phyloP scores from a whole-genome alignment of 1,140 invertebrate genomes.

The Drosophila varians region DNA sequence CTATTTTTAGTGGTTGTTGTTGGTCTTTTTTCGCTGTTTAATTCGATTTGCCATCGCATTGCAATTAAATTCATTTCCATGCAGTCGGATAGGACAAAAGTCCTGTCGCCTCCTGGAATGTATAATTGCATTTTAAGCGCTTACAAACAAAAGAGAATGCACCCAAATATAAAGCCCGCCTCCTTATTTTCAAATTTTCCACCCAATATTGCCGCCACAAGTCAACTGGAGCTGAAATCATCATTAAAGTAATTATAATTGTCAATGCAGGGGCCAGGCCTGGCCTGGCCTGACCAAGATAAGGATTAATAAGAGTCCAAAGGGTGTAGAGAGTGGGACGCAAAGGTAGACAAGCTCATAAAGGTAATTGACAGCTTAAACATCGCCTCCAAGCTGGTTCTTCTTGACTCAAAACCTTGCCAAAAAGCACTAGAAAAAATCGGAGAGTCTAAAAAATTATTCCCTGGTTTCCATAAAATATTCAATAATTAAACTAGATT shows the following conservation, averaged over 20 bases:
- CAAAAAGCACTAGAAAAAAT: not conserved
- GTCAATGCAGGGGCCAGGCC: constrained; percentile 36
- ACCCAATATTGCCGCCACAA: not conserved
- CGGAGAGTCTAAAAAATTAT: no score
- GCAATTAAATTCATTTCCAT: constrained; percentile 67
- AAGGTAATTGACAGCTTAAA: constrained; percentile 25
- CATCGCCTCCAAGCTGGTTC: not conserved
- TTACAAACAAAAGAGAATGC: constrained; percentile 55
- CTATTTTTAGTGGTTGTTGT: not conserved
- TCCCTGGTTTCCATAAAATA: no score
- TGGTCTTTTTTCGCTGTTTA: constrained; percentile 34
- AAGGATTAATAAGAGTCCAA: constrained; percentile 1
- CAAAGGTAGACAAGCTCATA: constrained; percentile 21
- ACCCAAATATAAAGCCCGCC: not conserved
- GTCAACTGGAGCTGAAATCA: constrained; percentile 46
- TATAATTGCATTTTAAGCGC: constrained; percentile 68
- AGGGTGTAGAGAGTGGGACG: not conserved
- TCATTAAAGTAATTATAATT: constrained; percentile 73
- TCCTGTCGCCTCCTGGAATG: constrained; percentile 10
- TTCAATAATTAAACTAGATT: no score
- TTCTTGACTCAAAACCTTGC: not conserved
- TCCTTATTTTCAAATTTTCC: not conserved
- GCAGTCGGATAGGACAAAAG: constrained; percentile 8
- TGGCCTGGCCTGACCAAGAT: constrained; percentile 13
- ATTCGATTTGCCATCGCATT: constrained; percentile 70